These are phyloP conservation scores for Cephalopterus ornatus DNA, from an alignment of 2,113 vertebrate species.

Conservation along the genomic window DNA sequence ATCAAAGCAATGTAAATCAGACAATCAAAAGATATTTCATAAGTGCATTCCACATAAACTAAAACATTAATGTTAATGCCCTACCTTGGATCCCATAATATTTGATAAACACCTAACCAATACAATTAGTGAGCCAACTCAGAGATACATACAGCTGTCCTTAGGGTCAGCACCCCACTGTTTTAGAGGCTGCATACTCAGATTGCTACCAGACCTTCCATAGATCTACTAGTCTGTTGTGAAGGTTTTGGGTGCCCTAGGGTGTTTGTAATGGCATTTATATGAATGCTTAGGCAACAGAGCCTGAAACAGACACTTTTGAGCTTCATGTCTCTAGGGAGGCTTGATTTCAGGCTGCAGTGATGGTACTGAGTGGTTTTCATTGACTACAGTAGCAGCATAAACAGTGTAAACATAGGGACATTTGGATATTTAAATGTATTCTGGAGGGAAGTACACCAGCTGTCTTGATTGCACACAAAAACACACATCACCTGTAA, in stretches of 20 bases:
- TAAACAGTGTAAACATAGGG: not conserved
- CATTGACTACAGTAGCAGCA: not conserved
- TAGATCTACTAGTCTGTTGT: not conserved
- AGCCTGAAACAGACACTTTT: not conserved
- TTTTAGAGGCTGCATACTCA: not conserved
- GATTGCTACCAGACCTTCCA: not conserved
- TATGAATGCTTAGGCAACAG: not conserved
- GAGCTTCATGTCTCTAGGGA: not conserved
- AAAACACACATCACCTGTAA: not conserved
- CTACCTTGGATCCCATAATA: not conserved
- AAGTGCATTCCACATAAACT: not conserved
- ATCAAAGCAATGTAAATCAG: not conserved
- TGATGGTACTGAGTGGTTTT: not conserved
- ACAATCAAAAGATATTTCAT: not conserved
- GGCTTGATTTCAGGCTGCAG: not conserved
- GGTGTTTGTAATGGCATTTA: not conserved
- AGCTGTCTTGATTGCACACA: not conserved
- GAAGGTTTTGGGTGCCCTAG: not conserved
- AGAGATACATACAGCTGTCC: rapidly evolving
- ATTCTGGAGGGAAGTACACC: not conserved
- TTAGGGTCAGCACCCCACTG: not conserved
- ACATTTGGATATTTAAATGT: not conserved
- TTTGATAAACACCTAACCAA: not conserved
- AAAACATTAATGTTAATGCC: not conserved
- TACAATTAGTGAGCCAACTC: not conserved